A percentile compares a stretch with the other conserved stretches of the same genome.
phyloP scores from a whole-genome alignment of 2,113 vertebrate genomes.

The Meleagris gallopavo region DNA sequence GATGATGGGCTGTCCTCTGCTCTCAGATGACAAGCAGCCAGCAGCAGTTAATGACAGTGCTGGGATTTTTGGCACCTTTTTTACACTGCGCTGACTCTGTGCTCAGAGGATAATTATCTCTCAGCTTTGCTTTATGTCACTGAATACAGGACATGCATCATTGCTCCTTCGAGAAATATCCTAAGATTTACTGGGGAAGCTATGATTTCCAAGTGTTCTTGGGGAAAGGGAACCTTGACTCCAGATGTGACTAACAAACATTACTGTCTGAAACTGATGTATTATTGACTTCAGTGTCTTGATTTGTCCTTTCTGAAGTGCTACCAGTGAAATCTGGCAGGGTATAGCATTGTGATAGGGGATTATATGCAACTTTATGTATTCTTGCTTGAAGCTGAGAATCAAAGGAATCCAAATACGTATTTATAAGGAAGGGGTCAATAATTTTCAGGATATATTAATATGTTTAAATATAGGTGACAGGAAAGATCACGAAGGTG shows the following conservation, averaged over 20 bases:
- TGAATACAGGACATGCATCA: neutral
- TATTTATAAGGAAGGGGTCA: neutral
- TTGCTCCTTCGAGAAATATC: conserved; percentile 5
- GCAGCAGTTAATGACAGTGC: conserved; percentile 24
- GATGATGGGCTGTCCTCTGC: neutral
- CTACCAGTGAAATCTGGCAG: neutral
- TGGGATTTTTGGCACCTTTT: conserved; percentile 43
- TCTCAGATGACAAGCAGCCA: neutral
- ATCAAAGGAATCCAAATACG: neutral
- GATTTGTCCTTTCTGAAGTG: neutral
- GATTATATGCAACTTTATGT: neutral
- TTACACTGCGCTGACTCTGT: neutral
- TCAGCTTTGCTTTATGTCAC: neutral
- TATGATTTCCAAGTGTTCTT: neutral
- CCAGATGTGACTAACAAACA: accelerated
- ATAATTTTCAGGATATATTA: neutral
- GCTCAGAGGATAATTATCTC: conserved; percentile 45
- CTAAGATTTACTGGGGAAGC: neutral
- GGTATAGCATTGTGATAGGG: neutral
- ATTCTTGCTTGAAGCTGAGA: neutral
- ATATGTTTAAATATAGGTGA: neutral
- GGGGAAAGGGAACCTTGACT: neutral
- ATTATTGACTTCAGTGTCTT: neutral
- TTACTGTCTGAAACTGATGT: neutral
- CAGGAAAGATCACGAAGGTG: neutral